A percentile compares a stretch with the other conserved stretches of the same genome.
These are phyloP conservation scores for Drosophila triauraria DNA, from an alignment of 1,140 invertebrate genomes.

Conservation along the genomic window DNA sequence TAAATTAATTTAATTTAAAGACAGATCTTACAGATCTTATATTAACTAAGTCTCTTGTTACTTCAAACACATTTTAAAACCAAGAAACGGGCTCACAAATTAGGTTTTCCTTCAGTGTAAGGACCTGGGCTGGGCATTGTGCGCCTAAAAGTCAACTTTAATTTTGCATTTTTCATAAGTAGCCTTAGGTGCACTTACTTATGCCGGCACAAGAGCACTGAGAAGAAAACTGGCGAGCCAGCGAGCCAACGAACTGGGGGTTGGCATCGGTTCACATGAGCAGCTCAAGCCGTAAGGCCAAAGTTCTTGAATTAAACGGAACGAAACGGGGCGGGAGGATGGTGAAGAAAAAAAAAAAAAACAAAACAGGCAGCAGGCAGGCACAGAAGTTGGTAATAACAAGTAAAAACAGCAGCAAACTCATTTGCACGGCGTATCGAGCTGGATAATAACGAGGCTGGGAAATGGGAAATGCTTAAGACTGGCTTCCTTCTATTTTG, in stretches of 20 bases:
- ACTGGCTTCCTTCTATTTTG: slow-evolving; percentile 84
- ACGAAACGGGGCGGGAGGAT: not conserved
- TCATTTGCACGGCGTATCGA: slow-evolving; percentile 59
- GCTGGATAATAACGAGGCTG: slow-evolving; percentile 65
- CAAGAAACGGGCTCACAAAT: too few species aligned
- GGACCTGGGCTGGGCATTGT: slow-evolving; percentile 32
- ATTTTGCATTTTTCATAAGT: slow-evolving; percentile 84
- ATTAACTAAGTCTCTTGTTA: not conserved
- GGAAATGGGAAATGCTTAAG: slow-evolving; percentile 74
- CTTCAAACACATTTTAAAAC: not conserved
- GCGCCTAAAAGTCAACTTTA: slow-evolving; percentile 81
- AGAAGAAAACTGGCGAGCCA: slow-evolving; percentile 64
- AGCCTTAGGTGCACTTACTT: slow-evolving; percentile 84
- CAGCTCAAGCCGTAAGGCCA: slow-evolving; percentile 64
- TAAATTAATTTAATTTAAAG: too few species aligned
- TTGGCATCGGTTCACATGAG: slow-evolving; percentile 40
- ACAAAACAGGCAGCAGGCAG: slow-evolving; percentile 42
- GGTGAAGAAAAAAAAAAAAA: slow-evolving; percentile 38
- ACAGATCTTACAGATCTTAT: too few species aligned
- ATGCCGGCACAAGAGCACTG: slow-evolving; percentile 75
- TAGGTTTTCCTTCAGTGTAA: slow-evolving; percentile 2
- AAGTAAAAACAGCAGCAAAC: slow-evolving; percentile 49
- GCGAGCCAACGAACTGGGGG: slow-evolving; percentile 12
- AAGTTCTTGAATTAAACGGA: slow-evolving; percentile 40
- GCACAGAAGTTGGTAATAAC: slow-evolving; percentile 38